phyloP scores from a whole-genome alignment of 2,113 vertebrate genomes.

The Alexandromys fortis region DNA sequence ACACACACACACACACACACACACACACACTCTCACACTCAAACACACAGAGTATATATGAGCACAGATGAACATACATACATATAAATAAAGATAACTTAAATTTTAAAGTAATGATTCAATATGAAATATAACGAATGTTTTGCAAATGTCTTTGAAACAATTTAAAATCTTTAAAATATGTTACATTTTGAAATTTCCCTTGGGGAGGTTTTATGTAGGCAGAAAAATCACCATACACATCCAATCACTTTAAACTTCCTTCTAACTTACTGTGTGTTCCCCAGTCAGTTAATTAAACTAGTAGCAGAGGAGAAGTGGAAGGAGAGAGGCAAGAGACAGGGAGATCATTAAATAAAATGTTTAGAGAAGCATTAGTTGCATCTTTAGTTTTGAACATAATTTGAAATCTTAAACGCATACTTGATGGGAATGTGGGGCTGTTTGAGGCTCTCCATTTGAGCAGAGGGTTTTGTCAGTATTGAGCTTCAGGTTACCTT shows the following conservation, averaged over 20 bases:
- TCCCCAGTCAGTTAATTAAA: slow-evolving; percentile 29
- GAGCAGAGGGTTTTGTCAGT: not conserved
- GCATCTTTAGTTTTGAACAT: slow-evolving; percentile 19
- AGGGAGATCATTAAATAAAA: slow-evolving; percentile 20
- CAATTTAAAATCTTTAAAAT: slow-evolving; percentile 37
- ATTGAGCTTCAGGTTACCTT: not conserved
- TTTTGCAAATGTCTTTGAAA: slow-evolving; percentile 5
- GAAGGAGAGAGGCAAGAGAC: not conserved
- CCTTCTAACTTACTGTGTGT: not conserved
- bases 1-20: not conserved
- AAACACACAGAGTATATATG: not conserved
- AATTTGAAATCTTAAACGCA: slow-evolving; percentile 11
- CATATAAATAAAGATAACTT: not conserved
- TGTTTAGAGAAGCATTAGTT: slow-evolving; percentile 47
- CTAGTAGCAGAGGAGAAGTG: not conserved
- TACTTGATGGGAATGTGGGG: not conserved
- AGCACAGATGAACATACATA: not conserved
- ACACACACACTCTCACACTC: not conserved
- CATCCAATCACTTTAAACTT: slow-evolving; percentile 5
- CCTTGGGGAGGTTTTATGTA: not conserved
- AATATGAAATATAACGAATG: slow-evolving; percentile 11
- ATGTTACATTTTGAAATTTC: slow-evolving; percentile 19
- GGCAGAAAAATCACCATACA: not conserved
- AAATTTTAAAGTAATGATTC: not conserved
- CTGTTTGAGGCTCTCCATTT: not conserved